Base-by-base conservation (phyloP, 2,888 invertebrate genomes). In the Diarsia rubi region DNA sequence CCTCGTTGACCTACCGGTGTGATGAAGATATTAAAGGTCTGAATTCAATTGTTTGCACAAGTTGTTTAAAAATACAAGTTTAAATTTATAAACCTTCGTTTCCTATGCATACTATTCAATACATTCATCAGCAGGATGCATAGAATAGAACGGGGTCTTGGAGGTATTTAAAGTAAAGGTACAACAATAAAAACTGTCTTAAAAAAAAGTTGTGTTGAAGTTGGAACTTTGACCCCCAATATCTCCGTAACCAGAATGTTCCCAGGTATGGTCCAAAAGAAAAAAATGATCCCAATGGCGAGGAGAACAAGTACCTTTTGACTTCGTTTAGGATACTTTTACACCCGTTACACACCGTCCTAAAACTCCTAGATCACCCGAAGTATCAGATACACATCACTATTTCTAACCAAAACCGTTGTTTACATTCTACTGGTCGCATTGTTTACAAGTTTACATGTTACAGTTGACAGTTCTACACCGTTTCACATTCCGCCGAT, bases 401-500 rank as follows among this genome's bases (percentile, higher is more conserved):
- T n/a, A 37, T 37, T 44, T 59, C 47, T 42, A 42, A 63, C 66
- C 37, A 72, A 66, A 62, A 37, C 19, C 8, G 27, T 59, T 81
- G 72, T 81, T 66, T 81, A 63, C 57, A 31, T 19, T 44, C 11
- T 52, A n/a, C 59, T 31, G 31, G n/a, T 66, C 59, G 21, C 64
- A 76, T 74, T 84, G 75, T 78, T 81, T 83, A 73, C 67, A 65
- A 65, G 31, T 59, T 69, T 44, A 69, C 67, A 57, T 65, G 60
- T 37, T 19, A 63, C 47, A 59, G 49, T 52, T 59, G 78, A 80
- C 75, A 68, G 57, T 66, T 67, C 49, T 64, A n/a, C 69, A 47
- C 31, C 31, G 75, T 83, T 83, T 83, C 79, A 79, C 81, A 86
- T 86, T 79, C 79, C 72, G 66, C 37, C 31, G 67, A 73, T 76